phyloP scores from a whole-genome alignment of 2,888 invertebrate genomes.

The Dryococelus australis region DNA sequence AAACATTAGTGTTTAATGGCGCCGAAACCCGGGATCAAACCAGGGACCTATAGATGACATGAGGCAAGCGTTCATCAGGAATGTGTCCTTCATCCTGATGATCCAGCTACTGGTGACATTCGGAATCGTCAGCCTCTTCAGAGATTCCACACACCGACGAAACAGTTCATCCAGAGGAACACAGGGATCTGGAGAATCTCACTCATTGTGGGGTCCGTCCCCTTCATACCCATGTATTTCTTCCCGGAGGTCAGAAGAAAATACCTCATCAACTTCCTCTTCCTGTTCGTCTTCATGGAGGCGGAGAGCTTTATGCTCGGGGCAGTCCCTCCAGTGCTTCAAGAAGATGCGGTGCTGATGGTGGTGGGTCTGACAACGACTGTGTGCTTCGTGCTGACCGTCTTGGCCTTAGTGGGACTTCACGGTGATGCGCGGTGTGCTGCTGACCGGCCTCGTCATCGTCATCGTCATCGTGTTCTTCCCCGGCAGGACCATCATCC shows the following conservation, averaged over 20 bases:
- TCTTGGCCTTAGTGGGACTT: constrained; percentile 92
- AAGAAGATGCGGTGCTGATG: constrained; percentile 74
- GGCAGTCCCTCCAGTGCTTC: constrained; percentile 69
- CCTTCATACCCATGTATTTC: constrained; percentile 85
- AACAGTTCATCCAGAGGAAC: constrained; percentile 65
- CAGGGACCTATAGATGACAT: too few species aligned
- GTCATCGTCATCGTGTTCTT: background rate
- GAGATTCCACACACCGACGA: constrained; percentile 71
- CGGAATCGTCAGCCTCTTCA: constrained; percentile 79
- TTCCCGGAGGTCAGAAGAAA: constrained; percentile 83
- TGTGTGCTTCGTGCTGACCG: constrained; percentile 82
- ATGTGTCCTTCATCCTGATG: constrained; percentile 85
- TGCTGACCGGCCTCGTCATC: constrained; percentile 78
- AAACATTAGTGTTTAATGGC: too few species aligned
- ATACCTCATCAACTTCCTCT: constrained; percentile 87
- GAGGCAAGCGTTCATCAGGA: too few species aligned
- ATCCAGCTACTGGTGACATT: constrained; percentile 82
- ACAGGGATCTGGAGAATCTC: constrained; percentile 72
- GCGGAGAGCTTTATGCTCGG: constrained; percentile 86
- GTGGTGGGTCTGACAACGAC: constrained; percentile 91
- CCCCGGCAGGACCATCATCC: background rate
- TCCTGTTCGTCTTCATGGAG: constrained; percentile 84
- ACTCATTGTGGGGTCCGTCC: constrained; percentile 72
- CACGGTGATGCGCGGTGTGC: constrained; percentile 77
- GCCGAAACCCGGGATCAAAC: too few species aligned